Percentiles rank a stretch among this genome's conserved stretches.
These are phyloP conservation scores for Naja naja DNA, from an alignment of 2,113 vertebrate genomes.

Conservation along the genomic window DNA sequence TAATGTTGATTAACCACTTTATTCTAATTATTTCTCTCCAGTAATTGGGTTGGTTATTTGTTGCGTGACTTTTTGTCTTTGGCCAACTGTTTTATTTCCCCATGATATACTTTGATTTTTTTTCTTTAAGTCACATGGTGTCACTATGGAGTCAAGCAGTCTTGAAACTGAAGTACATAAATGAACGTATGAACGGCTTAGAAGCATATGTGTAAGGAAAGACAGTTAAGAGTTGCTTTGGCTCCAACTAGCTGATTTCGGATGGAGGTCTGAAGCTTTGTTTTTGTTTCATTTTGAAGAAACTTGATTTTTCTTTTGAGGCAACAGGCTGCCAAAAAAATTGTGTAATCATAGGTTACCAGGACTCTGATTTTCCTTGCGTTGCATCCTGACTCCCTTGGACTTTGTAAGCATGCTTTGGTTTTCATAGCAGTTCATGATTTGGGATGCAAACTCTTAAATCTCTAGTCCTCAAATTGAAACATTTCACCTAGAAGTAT, in stretches of 20 bases:
- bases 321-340: background rate
- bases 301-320: background rate
- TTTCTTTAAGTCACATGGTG: background rate
- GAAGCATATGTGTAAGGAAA: background rate
- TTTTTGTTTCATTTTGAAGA: background rate
- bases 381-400: background rate
- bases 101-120: background rate
- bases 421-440: background rate
- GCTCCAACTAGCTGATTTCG: background rate
- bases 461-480: background rate
- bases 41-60: background rate
- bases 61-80: background rate
- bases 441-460: background rate
- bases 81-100: background rate
- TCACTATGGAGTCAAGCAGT: background rate
- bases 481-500: background rate
- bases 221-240: background rate
- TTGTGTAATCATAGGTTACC: background rate
- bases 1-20: background rate
- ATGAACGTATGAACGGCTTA: background rate
- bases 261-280: background rate
- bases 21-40: too few relatives aligned
- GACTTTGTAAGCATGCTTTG: background rate
- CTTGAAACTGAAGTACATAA: background rate
- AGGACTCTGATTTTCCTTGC: background rate